These are phyloP conservation scores for Dynastes tityus DNA, from an alignment of 2,888 invertebrate species.

Conservation along the genomic window DNA sequence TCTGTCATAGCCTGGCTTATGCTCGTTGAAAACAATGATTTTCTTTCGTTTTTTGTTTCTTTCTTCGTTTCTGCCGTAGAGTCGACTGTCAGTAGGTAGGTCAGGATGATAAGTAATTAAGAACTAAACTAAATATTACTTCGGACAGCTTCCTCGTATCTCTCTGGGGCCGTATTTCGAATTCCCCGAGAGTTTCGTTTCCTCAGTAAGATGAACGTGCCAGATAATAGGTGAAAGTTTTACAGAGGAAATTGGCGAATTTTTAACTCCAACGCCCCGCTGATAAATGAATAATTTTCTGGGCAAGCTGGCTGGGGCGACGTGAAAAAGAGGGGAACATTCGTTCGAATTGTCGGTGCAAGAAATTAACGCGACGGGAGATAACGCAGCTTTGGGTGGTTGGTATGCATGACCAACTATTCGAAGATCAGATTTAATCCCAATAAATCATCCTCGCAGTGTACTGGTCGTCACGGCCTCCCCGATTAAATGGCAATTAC, in stretches of 20 bases:
- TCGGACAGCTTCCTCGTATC: constrained; percentile 26
- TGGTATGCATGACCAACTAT: constrained; percentile 56
- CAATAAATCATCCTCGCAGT: constrained; percentile 59
- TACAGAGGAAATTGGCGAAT: constrained; percentile 42
- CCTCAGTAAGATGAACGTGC: constrained; percentile 35
- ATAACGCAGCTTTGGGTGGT: constrained; percentile 28
- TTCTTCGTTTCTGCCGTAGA: constrained; percentile 10
- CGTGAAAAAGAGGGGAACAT: constrained; percentile 26
- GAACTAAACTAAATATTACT: constrained; percentile 44
- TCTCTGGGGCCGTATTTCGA: constrained; percentile 2
- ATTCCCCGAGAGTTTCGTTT: constrained; percentile 36
- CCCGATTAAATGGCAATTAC: constrained; percentile 59
- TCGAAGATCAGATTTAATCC: constrained; percentile 56
- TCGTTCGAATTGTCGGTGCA: constrained; percentile 15
- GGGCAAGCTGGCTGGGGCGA: neutral
- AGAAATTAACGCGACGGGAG: constrained; percentile 41
- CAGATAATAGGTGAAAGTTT: constrained; percentile 39
- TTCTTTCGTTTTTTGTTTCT: constrained; percentile 14
- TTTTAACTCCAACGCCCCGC: constrained; percentile 33
- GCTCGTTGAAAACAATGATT: constrained; percentile 34
- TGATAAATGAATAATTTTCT: constrained; percentile 43
- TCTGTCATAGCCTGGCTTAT: constrained; percentile 25
- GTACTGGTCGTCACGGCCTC: constrained; percentile 57
- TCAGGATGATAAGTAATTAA: constrained; percentile 43
- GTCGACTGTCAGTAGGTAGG: constrained; percentile 30